Base-by-base conservation (phyloP, 2,888 invertebrate genomes). In the Thereva unica region DNA sequence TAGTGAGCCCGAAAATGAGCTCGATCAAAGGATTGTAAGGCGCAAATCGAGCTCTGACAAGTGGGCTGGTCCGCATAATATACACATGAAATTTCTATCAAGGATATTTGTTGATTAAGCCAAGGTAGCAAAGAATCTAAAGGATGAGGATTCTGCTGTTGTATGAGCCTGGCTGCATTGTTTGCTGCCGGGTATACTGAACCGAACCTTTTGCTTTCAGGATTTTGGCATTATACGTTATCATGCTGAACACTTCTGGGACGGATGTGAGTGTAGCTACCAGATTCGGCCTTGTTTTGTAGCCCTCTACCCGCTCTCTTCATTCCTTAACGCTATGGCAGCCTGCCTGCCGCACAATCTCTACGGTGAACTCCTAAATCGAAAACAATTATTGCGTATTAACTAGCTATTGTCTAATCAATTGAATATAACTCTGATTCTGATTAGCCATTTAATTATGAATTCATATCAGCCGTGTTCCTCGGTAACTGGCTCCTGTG, bases 401-500 rank as follows among this genome's bases (percentile, higher is more conserved):
- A 65, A 65, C 45, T n/a, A 64, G 44, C 65, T 35, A 56, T 55
- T 65, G 55, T 65, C 65, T 65, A 55, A 56, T 65, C 65, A 65
- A 65, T 65, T 65, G 65, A 65, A 65, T 65, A 65, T 65, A 55
- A 55, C 56, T 56, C 55, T 65, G 65, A 65, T 65, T 65, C 55
- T 65, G 65, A 65, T 65, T 65, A 65, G 65, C 55, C 65, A 55
- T 65, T 65, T 65, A 65, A 56, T 65, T 65, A 65, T 8, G 65
- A 47, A 65, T 65, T 65, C 65, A 65, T 47, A 65, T 65, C 65
- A 65, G 47, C 41, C 54, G 45, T 49, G 47, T 55, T 47, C 38
- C 55, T 55, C 23, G 23, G 23, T 23, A 23, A 23, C 23, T 23
- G 1, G 23, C 2, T 23, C 23, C 23, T 23, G 23, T 23, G 23